phyloP scores from a whole-genome alignment of 2,888 invertebrate genomes.

The Rhimphoctona megacephalus region DNA sequence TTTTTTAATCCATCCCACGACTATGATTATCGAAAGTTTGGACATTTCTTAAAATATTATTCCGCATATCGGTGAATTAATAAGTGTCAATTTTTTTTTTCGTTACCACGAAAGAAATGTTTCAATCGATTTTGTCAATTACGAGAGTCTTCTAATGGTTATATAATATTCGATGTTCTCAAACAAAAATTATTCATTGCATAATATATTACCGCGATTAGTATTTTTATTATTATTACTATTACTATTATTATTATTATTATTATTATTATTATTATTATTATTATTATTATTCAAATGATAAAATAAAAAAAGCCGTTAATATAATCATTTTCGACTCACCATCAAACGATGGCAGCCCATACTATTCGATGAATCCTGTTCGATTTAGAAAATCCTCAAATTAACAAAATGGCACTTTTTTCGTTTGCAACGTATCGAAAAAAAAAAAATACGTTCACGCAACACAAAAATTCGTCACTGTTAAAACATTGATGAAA shows the following conservation, averaged over 20 bases:
- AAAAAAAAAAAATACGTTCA: conserved; percentile 55
- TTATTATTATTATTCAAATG: too few species aligned
- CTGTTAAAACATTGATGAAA: conserved; percentile 42
- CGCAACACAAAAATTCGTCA: conserved; percentile 76
- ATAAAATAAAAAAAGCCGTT: not conserved
- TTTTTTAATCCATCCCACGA: not conserved
- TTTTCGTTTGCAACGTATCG: conserved; percentile 8
- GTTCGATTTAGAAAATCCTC: conserved; percentile 72
- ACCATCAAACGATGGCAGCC: not conserved
- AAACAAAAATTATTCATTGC: too few species aligned
- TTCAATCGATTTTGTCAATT: too few species aligned
- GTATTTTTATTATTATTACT: too few species aligned
- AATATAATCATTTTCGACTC: conserved; percentile 2
- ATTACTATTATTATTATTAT: too few species aligned
- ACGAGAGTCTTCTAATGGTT: too few species aligned
- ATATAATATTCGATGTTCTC: too few species aligned
- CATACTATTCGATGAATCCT: not conserved
- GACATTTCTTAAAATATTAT: not conserved
- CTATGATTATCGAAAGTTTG: not conserved
- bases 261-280: too few species aligned
- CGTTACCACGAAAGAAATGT: not conserved
- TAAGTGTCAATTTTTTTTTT: not conserved
- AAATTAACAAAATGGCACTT: conserved; percentile 75
- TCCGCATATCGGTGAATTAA: not conserved
- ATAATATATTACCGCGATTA: too few species aligned